Evolutionary conservation across 1,140 invertebrate species (phyloP).

Genomic region (Probaryconus sp.): DNA sequence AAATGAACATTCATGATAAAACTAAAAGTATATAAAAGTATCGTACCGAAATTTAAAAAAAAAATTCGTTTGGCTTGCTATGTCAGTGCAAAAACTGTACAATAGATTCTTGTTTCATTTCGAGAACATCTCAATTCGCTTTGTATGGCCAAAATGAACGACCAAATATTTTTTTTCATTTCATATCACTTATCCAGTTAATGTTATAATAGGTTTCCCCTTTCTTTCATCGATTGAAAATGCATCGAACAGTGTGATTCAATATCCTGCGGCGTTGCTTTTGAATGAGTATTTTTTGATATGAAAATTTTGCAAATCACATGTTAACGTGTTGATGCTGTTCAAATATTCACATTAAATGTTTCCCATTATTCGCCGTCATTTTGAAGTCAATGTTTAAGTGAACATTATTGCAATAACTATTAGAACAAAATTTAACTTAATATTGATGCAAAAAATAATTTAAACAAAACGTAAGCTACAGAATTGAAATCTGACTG

Average conservation of each 20-base stretch:
- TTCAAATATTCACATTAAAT: conserved; percentile 2
- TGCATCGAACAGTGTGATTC: conserved; percentile 16
- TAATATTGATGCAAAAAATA: no score
- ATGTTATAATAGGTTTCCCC: conserved; percentile 5
- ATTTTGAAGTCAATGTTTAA: neutral
- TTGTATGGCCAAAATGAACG: conserved; percentile 4
- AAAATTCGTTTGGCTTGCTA: no score
- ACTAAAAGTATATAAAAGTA: no score
- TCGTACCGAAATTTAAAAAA: no score
- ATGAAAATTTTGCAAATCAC: conserved; percentile 2
- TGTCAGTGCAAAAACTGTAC: no score
- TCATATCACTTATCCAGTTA: conserved; percentile 24
- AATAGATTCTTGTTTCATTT: conserved; percentile 11
- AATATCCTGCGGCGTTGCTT: conserved; percentile 25
- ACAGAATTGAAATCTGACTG: no score
- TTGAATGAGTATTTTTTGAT: conserved; percentile 17
- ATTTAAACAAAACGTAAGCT: no score
- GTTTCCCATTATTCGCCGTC: neutral
- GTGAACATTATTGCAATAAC: no score
- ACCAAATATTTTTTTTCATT: neutral
- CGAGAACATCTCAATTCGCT: conserved; percentile 10
- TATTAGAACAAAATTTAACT: no score
- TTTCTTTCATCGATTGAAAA: conserved; percentile 18
- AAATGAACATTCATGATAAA: no score
- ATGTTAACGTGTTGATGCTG: conserved; percentile 7